Percentiles rank a stretch among this genome's conserved stretches.
These are phyloP conservation scores for Drosophila borealis DNA, from an alignment of 2,888 invertebrate species.

Conservation along the genomic window DNA sequence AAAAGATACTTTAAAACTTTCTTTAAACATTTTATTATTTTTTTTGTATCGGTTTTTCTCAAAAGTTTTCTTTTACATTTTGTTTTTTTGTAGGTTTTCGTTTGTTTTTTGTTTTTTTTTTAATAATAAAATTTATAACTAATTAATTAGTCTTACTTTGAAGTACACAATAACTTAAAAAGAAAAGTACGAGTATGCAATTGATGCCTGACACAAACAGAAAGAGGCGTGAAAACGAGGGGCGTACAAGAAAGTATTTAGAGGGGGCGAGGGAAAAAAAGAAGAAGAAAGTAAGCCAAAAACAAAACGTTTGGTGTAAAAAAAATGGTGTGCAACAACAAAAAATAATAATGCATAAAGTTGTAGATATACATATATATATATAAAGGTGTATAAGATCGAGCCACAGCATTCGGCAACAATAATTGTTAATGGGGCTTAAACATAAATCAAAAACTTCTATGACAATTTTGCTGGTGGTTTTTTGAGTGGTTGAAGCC, in stretches of 20 bases:
- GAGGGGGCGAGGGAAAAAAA: conserved; percentile 15
- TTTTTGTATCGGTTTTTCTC: conserved; percentile 60
- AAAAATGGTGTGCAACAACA: conserved; percentile 27
- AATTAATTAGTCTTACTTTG: conserved; percentile 84
- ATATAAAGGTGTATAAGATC: conserved; percentile 24
- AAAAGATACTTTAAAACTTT: background rate
- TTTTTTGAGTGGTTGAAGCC: conserved; percentile 54
- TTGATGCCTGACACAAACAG: conserved; percentile 62
- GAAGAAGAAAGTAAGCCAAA: conserved; percentile 18
- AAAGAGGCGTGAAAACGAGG: conserved; percentile 33
- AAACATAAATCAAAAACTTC: conserved; percentile 15
- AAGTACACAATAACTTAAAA: conserved; percentile 82
- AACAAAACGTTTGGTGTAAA: conserved; percentile 10
- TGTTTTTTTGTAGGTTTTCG: conserved; percentile 54
- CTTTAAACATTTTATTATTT: conserved; percentile 72
- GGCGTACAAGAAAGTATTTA: conserved; percentile 6
- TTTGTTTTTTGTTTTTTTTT: conserved; percentile 42
- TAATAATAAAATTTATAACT: conserved; percentile 64
- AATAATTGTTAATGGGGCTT: background rate
- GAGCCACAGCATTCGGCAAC: conserved; percentile 18
- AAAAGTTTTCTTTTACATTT: conserved; percentile 70
- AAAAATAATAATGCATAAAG: conserved; percentile 17
- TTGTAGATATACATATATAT: conserved; percentile 4
- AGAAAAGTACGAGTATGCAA: conserved; percentile 64
- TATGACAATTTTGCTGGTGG: conserved; percentile 22